Base-by-base conservation (phyloP, 2,797 vertebrate genomes). In the Enteromius anoplus region DNA sequence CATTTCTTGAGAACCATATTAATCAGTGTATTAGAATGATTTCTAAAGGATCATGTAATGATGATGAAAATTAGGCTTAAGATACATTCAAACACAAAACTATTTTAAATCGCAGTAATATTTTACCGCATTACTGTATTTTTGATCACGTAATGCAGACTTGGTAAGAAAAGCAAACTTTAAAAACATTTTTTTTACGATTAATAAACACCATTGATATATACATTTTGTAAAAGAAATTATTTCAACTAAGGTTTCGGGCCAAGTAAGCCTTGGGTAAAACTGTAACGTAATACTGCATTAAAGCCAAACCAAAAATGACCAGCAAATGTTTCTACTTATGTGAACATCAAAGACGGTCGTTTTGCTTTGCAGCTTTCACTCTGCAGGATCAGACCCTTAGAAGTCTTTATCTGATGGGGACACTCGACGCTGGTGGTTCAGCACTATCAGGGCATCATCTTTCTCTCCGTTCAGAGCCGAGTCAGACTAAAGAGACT, bases 401-500 rank as follows among this genome's bases (percentile, higher is more conserved):
- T 45, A 21, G 70, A 65, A 75, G 60, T 51, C 7, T 82, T 75
- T 73, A 82, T 75, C 58, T 66, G 80, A 81, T 73, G 40, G 69
- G 29, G 55, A 49, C 42, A 72, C 53, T n/a, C 12, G 2, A 51
- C 5, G 42, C 53, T 62, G 55, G 55, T n/a, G 29, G 42, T 53
- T 73, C 80, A 14, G n/a, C 2, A 45, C 40, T 65, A 81, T 81
- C 80, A 23, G 32, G 34, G 3, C 70, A 75, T 23, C n/a, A 75
- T 75, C 42, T 81, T 64, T 72, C 58, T 64, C 42, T 81, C 21
- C 3, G 21, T 45, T 47, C 26, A 37, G 26, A 49, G 53, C 26
- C 0, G 11, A 81, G 58, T 60, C 40, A 5, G 68, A 23, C 68
- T 75, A 64, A 73, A 73, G 32, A 2, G 9, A 29, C 58, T 17